Evolutionary conservation across 1,140 invertebrate genomes (phyloP).

Genomic region (Diorhabda elongata): DNA sequence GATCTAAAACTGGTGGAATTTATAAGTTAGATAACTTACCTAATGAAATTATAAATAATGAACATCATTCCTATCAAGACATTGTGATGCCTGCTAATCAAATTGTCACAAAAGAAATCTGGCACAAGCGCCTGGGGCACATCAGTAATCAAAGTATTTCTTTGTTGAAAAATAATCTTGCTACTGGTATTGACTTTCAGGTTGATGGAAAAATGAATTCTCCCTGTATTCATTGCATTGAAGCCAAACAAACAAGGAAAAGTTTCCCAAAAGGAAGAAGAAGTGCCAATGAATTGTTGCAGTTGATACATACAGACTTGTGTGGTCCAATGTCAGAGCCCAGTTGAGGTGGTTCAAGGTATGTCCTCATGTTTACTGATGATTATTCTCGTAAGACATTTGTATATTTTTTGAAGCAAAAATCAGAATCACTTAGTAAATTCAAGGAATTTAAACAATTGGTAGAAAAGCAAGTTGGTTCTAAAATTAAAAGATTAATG

Average conservation of each 20-base stretch:
- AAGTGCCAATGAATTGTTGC: slow-evolving; percentile 28
- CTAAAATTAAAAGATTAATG: slow-evolving; percentile 16
- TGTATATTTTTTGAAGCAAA: slow-evolving; percentile 24
- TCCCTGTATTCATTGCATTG: slow-evolving; percentile 36
- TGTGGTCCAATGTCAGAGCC: slow-evolving; percentile 22
- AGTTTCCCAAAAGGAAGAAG: slow-evolving; percentile 30
- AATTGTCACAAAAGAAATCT: slow-evolving; percentile 20
- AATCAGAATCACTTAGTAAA: slow-evolving; percentile 13
- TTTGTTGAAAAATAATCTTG: slow-evolving; percentile 22
- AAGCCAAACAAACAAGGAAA: slow-evolving; percentile 38
- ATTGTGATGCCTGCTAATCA: slow-evolving; percentile 23
- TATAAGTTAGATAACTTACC: slow-evolving; percentile 32
- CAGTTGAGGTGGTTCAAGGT: slow-evolving; percentile 23
- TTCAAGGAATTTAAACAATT: slow-evolving; percentile 24
- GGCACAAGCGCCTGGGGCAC: slow-evolving; percentile 38
- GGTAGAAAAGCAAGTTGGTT: slow-evolving; percentile 19
- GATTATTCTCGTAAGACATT: slow-evolving; percentile 20
- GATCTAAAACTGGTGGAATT: slow-evolving; percentile 25
- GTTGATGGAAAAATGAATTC: slow-evolving; percentile 11
- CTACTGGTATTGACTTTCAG: neutral
- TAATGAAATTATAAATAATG: no score
- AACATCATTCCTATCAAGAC: slow-evolving; percentile 5
- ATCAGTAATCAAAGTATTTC: slow-evolving; percentile 30
- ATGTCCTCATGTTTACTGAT: slow-evolving; percentile 24
- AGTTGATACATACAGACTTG: slow-evolving; percentile 36